Conservation (phyloP, 1,140 invertebrate species). For the Nephila pilipes region DNA sequence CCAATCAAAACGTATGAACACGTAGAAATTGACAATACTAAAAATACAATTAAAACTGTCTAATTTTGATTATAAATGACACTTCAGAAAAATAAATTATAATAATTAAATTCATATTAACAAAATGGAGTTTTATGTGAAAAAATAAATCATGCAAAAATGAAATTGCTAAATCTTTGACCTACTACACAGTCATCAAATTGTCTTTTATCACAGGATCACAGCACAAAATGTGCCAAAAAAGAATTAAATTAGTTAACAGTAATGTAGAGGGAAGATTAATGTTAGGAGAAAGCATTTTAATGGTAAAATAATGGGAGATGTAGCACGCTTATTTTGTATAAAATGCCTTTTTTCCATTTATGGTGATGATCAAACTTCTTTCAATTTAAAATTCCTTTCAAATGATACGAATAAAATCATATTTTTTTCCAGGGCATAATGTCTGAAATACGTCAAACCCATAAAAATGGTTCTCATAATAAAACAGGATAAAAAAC, state of each 20-base stretch:
- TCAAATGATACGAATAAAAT: conserved; percentile 40
- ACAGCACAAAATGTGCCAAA: not conserved
- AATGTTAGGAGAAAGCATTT: conserved; percentile 15
- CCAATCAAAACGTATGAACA: not conserved
- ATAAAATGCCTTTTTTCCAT: conserved; percentile 41
- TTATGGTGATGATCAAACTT: not conserved
- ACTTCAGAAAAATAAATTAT: not conserved
- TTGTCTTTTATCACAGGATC: conserved; percentile 2
- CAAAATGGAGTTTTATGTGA: not conserved
- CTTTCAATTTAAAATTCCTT: conserved; percentile 51
- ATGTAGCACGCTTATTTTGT: conserved; percentile 28
- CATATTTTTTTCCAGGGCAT: conserved; percentile 9
- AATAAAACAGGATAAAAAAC: not conserved
- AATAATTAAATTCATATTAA: conserved; percentile 31
- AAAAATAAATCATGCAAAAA: not conserved
- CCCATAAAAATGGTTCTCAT: conserved; percentile 39
- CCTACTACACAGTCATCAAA: not conserved
- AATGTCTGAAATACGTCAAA: conserved; percentile 32
- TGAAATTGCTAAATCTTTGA: not conserved
- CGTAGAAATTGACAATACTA: not conserved
- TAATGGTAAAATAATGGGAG: conserved; percentile 51
- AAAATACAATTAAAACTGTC: not conserved
- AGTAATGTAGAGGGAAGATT: conserved; percentile 36
- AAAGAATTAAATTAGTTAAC: not conserved
- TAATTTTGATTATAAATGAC: not conserved